Base-by-base conservation (phyloP, 2,797 vertebrate genomes). In the Psittacula echo region DNA sequence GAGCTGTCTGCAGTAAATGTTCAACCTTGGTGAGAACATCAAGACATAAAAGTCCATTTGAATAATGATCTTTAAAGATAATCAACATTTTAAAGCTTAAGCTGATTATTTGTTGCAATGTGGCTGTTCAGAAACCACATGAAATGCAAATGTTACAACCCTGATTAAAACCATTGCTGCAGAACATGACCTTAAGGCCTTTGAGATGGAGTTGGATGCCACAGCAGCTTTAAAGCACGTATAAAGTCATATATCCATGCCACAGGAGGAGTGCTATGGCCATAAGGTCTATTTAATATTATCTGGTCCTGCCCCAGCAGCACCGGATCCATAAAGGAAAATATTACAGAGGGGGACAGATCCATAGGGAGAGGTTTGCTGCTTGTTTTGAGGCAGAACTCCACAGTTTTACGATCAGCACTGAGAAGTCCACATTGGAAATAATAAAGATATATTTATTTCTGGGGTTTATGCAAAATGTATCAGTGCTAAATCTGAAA, bases 351-450 rank as follows among this genome's bases (percentile, higher is more conserved):
- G 29, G 8, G 24, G 26, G 42, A 10, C 0, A 13, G 62, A 50
- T 7, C 23, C 2, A 0, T 0, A 19, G 29, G 14, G 41, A 34
- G 32, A 26, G 39, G 27, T 27, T 75, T 11, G 41, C 5, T 22
- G 42, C 21, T 68, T 19, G 21, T 8, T 70, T 80, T 51, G 3
- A 17, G 54, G 53, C 24, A 58, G 50, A 84, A 62, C 2, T 48
- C 32, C 4, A 5, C 0, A 1, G 0, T 65, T 84, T 45, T 11
- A 4, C 9, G 5, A 37, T n/a, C 8, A 29, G n/a, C 3, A 60
- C 11, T 17, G 5, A 12, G 39, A 75, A 76, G 6, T 1, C 27
- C 47, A 7, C 11, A 3, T 5, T 3, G 21, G 34, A 21, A 42
- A 15, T 6, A 5, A 13, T 22, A n/a, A 23, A n/a, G 7, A n/a